A percentile compares a stretch with the other conserved stretches of the same genome.
Conservation (phyloP, 2,113 vertebrate genomes). For the Amazona guildingii region DNA sequence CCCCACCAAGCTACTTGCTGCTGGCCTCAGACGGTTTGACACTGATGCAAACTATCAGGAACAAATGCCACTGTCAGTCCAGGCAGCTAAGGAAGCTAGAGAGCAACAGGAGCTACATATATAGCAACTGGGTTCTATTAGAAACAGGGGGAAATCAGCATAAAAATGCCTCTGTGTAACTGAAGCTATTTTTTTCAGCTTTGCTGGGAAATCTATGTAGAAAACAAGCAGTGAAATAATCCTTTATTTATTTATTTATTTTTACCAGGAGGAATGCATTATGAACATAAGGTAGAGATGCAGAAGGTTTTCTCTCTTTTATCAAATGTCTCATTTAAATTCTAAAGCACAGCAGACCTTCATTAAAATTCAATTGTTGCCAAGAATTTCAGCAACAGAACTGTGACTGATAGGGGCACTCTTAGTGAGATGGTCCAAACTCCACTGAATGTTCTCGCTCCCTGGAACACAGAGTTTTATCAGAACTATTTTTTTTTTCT, state of each 20-base stretch:
- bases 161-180: not conserved
- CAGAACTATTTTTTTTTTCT: not conserved
- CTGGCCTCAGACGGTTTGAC: not conserved
- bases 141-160: not conserved
- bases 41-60: not conserved
- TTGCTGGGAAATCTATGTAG: not conserved
- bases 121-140: not conserved
- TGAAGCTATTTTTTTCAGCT: not conserved
- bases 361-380: conserved; percentile 50
- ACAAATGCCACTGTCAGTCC: not conserved
- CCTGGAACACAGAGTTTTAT: not conserved
- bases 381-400: conserved; percentile 16
- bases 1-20: not conserved
- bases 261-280: not conserved
- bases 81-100: not conserved
- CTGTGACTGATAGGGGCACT: not conserved
- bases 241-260: not conserved
- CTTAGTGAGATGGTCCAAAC: not conserved
- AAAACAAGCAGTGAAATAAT: not conserved
- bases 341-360: conserved; percentile 27
- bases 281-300: not conserved
- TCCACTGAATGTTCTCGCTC: not conserved
- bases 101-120: not conserved
- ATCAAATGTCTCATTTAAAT: conserved; percentile 47
- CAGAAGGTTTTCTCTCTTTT: not conserved